Conservation (phyloP, 1,140 invertebrate genomes). For the Anadara kagoshimensis region DNA sequence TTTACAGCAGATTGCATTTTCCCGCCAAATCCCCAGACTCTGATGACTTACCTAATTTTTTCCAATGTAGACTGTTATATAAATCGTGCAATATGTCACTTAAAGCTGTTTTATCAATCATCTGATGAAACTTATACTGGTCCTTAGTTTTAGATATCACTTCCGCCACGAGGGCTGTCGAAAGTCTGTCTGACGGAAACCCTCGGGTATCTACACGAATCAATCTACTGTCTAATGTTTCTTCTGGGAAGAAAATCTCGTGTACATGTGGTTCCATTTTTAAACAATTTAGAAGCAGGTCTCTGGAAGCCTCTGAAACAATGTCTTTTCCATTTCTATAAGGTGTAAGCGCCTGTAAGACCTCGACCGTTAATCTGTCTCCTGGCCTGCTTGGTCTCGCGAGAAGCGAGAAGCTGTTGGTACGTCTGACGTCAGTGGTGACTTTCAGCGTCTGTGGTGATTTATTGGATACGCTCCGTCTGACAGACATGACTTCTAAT, state of each 20-base stretch:
- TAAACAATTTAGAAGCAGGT: constrained; percentile 51
- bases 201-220: constrained; percentile 43
- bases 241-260: constrained; percentile 53
- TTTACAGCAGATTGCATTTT: too few relatives aligned
- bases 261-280: constrained; percentile 53
- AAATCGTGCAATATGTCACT: constrained; percentile 51
- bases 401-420: constrained; percentile 35
- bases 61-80: constrained; percentile 64
- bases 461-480: constrained; percentile 26
- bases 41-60: constrained; percentile 57
- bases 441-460: constrained; percentile 23
- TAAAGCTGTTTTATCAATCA: constrained; percentile 50
- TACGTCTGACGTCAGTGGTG: constrained; percentile 13
- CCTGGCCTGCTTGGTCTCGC: constrained; percentile 32
- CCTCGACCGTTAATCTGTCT: constrained; percentile 45
- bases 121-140: constrained; percentile 55
- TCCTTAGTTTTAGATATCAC: constrained; percentile 58
- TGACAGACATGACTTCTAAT: constrained; percentile 15
- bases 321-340: constrained; percentile 48
- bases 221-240: constrained; percentile 34
- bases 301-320: constrained; percentile 51
- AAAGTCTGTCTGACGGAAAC: constrained; percentile 52
- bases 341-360: constrained; percentile 53
- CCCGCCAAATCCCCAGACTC: too few relatives aligned
- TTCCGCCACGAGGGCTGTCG: constrained; percentile 48